Conservation (phyloP, 2,113 vertebrate species). For the Phaethon lepturus region DNA sequence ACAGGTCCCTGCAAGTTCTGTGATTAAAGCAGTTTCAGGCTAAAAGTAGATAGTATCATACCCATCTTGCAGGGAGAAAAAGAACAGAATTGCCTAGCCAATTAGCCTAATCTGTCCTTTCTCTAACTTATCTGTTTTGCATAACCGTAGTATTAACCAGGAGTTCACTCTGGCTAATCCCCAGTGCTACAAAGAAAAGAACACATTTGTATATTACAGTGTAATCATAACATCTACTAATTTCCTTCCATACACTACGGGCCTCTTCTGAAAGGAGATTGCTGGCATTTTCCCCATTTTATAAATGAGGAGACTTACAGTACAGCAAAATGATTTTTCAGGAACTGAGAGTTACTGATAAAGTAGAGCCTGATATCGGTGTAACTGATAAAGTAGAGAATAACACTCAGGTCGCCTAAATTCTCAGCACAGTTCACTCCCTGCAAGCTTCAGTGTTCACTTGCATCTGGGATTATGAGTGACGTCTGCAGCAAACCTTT, state of each 20-base stretch:
- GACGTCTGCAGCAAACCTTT: not conserved
- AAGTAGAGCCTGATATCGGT: conserved; percentile 24
- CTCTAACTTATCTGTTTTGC: conserved; percentile 34
- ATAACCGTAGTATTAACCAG: conserved; percentile 14
- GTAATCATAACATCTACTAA: conserved; percentile 52
- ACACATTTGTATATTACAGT: conserved; percentile 5
- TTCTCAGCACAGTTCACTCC: not conserved
- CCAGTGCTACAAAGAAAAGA: conserved; percentile 1
- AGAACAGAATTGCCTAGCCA: not conserved
- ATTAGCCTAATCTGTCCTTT: conserved; percentile 47
- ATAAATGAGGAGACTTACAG: conserved; percentile 20
- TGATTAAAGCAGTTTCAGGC: not conserved
- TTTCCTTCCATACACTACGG: conserved; percentile 23
- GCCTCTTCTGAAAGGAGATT: conserved; percentile 38
- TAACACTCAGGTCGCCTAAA: conserved; percentile 11
- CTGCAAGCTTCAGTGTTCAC: not conserved
- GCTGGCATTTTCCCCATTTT: conserved; percentile 45
- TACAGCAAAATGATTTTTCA: conserved; percentile 34
- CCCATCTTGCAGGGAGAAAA: not conserved
- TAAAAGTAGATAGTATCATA: conserved; percentile 11
- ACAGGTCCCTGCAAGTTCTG: not conserved
- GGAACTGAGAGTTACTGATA: conserved; percentile 45
- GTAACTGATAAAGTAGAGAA: conserved; percentile 35
- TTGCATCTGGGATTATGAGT: not conserved
- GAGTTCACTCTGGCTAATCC: not conserved